phyloP scores from a whole-genome alignment of 2,797 vertebrate species.

The Sus cebifrons region DNA sequence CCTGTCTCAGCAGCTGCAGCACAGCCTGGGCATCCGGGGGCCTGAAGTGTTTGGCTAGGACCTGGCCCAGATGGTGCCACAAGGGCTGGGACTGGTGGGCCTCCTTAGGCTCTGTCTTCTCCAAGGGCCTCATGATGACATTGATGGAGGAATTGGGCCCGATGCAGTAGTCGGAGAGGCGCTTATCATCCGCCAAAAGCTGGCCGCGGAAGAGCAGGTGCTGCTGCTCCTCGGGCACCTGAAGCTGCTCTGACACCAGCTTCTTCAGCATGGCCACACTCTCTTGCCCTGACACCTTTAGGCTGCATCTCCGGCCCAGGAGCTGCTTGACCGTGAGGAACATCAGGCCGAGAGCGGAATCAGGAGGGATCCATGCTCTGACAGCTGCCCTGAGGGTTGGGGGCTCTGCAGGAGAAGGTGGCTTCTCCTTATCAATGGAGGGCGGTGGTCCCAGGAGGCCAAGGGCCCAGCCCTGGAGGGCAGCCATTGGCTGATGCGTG shows the following conservation, averaged over 20 bases:
- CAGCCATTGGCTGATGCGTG: conserved; percentile 53
- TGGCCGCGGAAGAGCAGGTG: conserved; percentile 75
- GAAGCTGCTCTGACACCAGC: conserved; percentile 74
- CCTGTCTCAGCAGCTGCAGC: conserved; percentile 68
- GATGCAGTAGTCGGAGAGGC: conserved; percentile 71
- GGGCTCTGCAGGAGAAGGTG: background rate
- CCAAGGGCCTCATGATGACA: conserved; percentile 70
- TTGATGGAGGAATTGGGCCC: conserved; percentile 79
- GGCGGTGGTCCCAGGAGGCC: background rate
- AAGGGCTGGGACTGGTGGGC: conserved; percentile 50
- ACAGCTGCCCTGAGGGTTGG: background rate
- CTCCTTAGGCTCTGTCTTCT: background rate
- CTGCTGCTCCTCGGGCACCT: conserved; percentile 71
- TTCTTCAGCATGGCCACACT: conserved; percentile 79
- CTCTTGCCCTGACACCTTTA: conserved; percentile 76
- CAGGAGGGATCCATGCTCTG: conserved; percentile 74
- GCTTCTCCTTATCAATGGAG: background rate
- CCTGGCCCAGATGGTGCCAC: conserved; percentile 74
- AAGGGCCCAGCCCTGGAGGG: background rate
- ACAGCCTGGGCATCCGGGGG: conserved; percentile 66
- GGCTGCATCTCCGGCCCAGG: conserved; percentile 78
- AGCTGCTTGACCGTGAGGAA: conserved; percentile 80
- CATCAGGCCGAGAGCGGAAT: conserved; percentile 50
- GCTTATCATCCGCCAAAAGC: conserved; percentile 79
- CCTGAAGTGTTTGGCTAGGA: conserved; percentile 77